Conservation (phyloP, 2,888 invertebrate species). For the Dicyrtoma fusca region DNA sequence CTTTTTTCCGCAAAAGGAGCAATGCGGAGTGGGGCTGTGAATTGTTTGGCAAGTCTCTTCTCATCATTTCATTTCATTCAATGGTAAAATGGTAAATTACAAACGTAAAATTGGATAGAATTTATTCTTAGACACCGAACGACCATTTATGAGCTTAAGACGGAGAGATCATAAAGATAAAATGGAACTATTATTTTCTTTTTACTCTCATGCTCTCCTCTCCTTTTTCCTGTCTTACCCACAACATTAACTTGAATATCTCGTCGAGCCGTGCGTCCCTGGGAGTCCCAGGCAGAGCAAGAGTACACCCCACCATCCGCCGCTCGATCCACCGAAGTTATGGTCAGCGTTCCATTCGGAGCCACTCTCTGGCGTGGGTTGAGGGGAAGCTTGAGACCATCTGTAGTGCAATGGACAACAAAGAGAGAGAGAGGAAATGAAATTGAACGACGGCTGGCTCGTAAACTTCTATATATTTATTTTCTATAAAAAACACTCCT, state of each 20-base stretch:
- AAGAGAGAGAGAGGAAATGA: slow-evolving; percentile 15
- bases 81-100: neutral
- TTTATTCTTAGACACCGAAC: slow-evolving; percentile 18
- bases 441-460: slow-evolving; percentile 20
- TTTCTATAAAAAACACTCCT: too few relatives aligned
- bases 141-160: slow-evolving; percentile 17
- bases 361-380: slow-evolving; percentile 51
- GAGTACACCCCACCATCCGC: slow-evolving; percentile 78
- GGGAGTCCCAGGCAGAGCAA: slow-evolving; percentile 77
- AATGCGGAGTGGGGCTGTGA: slow-evolving; percentile 54
- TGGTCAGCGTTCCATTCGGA: slow-evolving; percentile 72
- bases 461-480: neutral
- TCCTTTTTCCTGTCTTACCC: slow-evolving; percentile 65
- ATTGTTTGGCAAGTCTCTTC: slow-evolving; percentile 14
- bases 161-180: slow-evolving; percentile 20
- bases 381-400: slow-evolving; percentile 52
- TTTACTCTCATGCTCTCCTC: neutral
- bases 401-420: slow-evolving; percentile 9
- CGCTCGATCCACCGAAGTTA: slow-evolving; percentile 74
- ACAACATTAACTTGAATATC: slow-evolving; percentile 77
- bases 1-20: slow-evolving; percentile 51
- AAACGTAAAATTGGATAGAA: neutral
- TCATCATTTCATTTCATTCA: neutral
- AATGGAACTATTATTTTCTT: slow-evolving; percentile 20
- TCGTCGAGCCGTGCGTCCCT: slow-evolving; percentile 73